A percentile compares a stretch with the other conserved stretches of the same genome.
Evolutionary conservation across 2,113 vertebrate species (phyloP).

Genomic region (Chrysemys picta): DNA sequence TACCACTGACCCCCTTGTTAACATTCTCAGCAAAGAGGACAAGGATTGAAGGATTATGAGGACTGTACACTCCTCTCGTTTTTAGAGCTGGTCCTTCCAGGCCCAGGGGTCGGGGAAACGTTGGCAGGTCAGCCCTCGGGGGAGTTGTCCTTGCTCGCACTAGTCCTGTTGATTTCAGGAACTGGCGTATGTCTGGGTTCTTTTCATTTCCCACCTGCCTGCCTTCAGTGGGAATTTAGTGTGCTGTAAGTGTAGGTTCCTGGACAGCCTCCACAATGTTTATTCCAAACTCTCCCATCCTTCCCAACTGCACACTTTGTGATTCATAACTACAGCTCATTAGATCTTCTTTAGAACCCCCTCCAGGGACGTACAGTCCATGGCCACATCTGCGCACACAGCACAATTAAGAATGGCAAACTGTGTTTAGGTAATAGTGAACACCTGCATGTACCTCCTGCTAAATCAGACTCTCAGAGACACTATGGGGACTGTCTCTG

Average conservation of each 20-base stretch:
- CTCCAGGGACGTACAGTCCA: background rate
- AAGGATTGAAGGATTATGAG: background rate
- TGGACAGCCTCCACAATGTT: background rate
- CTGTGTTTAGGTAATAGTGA: background rate
- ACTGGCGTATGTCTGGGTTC: background rate
- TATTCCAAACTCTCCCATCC: background rate
- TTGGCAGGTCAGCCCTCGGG: background rate
- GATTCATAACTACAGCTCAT: constrained; percentile 28
- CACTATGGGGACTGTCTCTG: background rate
- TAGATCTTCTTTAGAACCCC: constrained; percentile 53
- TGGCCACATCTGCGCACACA: background rate
- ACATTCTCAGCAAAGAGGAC: fast-evolving
- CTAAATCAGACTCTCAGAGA: background rate
- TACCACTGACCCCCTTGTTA: fast-evolving
- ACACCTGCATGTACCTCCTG: constrained; percentile 26
- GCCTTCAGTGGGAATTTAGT: background rate
- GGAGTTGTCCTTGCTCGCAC: background rate
- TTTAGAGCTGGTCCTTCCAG: background rate
- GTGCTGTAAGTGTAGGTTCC: background rate
- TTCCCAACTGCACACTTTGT: background rate
- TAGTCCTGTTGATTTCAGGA: background rate
- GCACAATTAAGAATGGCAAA: background rate
- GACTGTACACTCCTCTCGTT: background rate
- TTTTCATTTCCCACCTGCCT: background rate
- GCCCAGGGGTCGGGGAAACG: background rate